phyloP scores from a whole-genome alignment of 2,888 invertebrate genomes.

The Sinodicranocentrus sp. region DNA sequence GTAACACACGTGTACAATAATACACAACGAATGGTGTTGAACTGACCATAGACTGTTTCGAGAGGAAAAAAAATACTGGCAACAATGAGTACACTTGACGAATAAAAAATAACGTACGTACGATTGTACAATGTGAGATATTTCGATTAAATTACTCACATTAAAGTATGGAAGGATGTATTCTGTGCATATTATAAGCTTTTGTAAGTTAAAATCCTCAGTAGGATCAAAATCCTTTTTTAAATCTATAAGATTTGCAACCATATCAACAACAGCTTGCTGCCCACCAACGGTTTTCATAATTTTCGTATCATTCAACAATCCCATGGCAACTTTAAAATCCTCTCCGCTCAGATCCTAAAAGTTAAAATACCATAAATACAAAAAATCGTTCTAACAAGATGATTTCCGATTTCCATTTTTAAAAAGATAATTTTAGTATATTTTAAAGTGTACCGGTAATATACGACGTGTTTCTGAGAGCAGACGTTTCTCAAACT shows the following conservation, averaged over 20 bases:
- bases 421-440: no score
- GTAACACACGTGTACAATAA: slow-evolving; percentile 34
- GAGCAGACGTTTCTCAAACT: slow-evolving; percentile 27
- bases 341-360: slow-evolving; percentile 15
- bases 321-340: slow-evolving; percentile 10
- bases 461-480: slow-evolving; percentile 77
- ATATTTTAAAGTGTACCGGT: slow-evolving; percentile 81
- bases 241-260: slow-evolving; percentile 4
- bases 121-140: no score
- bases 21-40: slow-evolving; percentile 21
- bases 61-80: no score
- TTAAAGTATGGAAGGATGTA: slow-evolving; percentile 28
- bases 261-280: neutral
- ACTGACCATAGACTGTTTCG: slow-evolving; percentile 83
- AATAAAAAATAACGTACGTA: no score
- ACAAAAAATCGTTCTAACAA: no score
- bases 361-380: neutral
- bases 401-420: no score
- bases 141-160: no score
- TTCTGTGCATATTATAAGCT: slow-evolving; percentile 11
- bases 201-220: neutral
- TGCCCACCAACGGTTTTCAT: slow-evolving; percentile 10
- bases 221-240: neutral
- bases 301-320: slow-evolving; percentile 32
- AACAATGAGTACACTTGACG: no score